Percentiles rank a stretch among this genome's conserved stretches.
phyloP scores from a whole-genome alignment of 2,888 invertebrate genomes.

The Caenorhabditis zanzibari region DNA sequence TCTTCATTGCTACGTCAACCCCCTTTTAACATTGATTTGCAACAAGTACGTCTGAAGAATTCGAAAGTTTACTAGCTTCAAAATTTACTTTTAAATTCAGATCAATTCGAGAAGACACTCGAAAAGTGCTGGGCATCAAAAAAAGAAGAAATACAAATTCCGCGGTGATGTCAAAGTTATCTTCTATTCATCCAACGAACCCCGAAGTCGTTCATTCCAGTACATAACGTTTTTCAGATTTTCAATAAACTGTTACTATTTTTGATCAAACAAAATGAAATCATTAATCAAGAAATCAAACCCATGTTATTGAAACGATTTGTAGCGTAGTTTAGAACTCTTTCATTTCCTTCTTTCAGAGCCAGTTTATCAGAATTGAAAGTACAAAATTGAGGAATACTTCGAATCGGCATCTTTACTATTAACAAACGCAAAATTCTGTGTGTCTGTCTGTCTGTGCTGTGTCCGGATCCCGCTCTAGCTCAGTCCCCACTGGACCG shows the following conservation, averaged over 20 bases:
- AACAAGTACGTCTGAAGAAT: constrained; percentile 11
- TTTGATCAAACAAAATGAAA: neutral
- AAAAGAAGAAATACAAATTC: neutral
- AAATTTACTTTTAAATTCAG: neutral
- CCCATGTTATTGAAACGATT: too few species aligned
- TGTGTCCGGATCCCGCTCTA: too few species aligned
- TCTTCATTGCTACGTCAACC: constrained; percentile 26
- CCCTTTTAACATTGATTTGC: constrained; percentile 17
- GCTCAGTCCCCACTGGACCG: too few species aligned
- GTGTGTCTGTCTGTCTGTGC: too few species aligned
- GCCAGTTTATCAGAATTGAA: too few species aligned
- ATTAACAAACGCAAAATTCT: too few species aligned
- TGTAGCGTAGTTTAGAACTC: too few species aligned
- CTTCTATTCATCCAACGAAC: constrained; percentile 22
- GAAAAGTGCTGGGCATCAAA: neutral
- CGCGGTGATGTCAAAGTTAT: constrained; percentile 2
- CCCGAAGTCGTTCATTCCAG: neutral
- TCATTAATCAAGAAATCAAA: neutral
- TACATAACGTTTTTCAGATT: too few species aligned
- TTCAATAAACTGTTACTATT: neutral
- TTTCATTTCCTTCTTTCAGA: too few species aligned
- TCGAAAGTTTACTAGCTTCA: neutral
- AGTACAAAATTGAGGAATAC: too few species aligned
- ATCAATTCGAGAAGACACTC: constrained; percentile 5
- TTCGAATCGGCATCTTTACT: too few species aligned